phyloP scores from a whole-genome alignment of 2,113 vertebrate species.

The Pedionomus torquatus region DNA sequence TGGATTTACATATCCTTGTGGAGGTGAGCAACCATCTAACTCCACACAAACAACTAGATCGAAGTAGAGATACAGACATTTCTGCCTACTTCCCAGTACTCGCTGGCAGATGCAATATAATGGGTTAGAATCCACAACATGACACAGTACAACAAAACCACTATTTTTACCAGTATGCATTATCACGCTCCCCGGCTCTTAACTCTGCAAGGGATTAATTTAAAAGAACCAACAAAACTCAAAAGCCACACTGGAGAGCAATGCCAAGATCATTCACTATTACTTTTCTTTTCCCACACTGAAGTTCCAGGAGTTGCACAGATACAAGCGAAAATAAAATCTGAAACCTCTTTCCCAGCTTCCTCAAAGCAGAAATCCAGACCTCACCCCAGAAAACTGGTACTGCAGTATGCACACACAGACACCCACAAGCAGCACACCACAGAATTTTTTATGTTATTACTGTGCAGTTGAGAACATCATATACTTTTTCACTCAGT shows the following conservation, averaged over 20 bases:
- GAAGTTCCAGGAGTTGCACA: neutral
- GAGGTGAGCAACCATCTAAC: neutral
- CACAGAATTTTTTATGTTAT: neutral
- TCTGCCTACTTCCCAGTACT: neutral
- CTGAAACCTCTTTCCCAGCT: neutral
- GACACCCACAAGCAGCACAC: neutral
- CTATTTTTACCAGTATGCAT: neutral
- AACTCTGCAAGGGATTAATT: neutral
- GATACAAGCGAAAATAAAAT: neutral
- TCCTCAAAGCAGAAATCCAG: neutral
- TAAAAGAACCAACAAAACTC: neutral
- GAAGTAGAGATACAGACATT: neutral
- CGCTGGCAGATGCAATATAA: neutral
- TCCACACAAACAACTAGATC: neutral
- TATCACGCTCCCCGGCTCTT: neutral
- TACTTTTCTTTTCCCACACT: neutral
- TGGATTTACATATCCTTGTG: neutral
- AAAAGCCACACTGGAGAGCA: neutral
- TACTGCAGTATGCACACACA: fast-evolving
- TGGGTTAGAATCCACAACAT: neutral
- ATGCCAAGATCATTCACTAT: neutral
- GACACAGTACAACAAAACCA: neutral
- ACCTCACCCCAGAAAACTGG: neutral
- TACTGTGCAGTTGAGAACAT: neutral
- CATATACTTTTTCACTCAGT: neutral